phyloP scores from a whole-genome alignment of 2,113 vertebrate genomes.

The Ivindomyrus marchei region DNA sequence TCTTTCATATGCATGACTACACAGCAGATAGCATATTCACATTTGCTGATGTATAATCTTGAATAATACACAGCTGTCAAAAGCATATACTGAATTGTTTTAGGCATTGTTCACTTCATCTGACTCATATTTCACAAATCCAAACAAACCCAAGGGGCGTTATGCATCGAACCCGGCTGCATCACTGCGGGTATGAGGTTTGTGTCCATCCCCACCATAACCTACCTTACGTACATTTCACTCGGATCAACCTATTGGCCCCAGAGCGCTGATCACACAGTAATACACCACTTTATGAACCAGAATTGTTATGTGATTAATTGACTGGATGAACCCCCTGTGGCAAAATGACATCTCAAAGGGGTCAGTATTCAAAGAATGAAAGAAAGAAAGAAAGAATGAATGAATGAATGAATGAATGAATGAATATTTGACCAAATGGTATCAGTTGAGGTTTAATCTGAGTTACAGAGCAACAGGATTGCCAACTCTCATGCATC shows the following conservation, averaged over 20 bases:
- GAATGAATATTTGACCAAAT: not conserved
- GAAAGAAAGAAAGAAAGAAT: not conserved
- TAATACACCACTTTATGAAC: not conserved
- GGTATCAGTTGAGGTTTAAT: not conserved
- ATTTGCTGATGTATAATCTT: not conserved
- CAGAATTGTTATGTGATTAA: not conserved
- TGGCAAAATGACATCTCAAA: not conserved
- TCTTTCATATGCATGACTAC: not conserved
- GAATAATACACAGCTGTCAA: not conserved
- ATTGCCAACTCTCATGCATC: too few species aligned
- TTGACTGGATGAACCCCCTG: not conserved
- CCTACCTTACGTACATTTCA: not conserved
- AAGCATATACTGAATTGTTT: not conserved
- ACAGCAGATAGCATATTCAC: not conserved
- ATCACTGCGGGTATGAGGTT: not conserved
- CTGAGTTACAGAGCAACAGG: not conserved
- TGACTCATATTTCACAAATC: constrained; percentile 6
- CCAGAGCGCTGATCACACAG: not conserved
- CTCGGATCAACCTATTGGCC: not conserved
- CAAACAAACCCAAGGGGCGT: not conserved
- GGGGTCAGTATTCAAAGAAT: not conserved
- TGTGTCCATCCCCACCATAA: not conserved
- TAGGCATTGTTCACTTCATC: not conserved
- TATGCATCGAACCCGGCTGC: not conserved
- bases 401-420: not conserved